Percentiles rank a stretch among this genome's conserved stretches.
These are phyloP conservation scores for Cybosia mesomella DNA, from an alignment of 2,888 invertebrate genomes.

Conservation along the genomic window DNA sequence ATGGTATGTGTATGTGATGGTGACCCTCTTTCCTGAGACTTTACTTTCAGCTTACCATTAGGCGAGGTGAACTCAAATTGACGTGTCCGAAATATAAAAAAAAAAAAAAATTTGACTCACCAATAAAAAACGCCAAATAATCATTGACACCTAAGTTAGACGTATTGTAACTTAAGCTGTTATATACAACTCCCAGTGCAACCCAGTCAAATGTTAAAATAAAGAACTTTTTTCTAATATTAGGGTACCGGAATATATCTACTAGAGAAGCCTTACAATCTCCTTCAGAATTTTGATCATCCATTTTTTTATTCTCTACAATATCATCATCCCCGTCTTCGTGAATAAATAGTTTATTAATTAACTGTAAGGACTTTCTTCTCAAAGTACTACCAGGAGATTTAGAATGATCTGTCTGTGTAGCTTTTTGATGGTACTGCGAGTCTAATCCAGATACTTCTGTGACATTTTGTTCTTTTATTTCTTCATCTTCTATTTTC, in stretches of 20 bases:
- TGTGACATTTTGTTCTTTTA: slow-evolving; percentile 43
- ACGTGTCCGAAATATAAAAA: not conserved
- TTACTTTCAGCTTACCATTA: no score
- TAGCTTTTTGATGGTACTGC: slow-evolving; percentile 64
- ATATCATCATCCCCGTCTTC: slow-evolving; percentile 67
- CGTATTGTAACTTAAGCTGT: slow-evolving; percentile 89
- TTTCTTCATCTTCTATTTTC: slow-evolving; percentile 55
- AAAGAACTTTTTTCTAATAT: slow-evolving; percentile 89
- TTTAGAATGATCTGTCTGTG: slow-evolving; percentile 67
- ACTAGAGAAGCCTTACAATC: slow-evolving; percentile 87
- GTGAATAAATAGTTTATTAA: slow-evolving; percentile 71
- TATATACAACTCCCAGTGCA: slow-evolving; percentile 90
- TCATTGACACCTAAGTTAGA: slow-evolving; percentile 90
- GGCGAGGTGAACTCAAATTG: no score
- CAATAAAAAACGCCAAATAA: slow-evolving; percentile 89
- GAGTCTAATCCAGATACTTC: slow-evolving; percentile 60
- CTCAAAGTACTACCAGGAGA: slow-evolving; percentile 68
- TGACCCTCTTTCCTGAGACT: no score
- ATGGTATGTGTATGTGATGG: no score
- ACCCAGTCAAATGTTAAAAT: slow-evolving; percentile 90
- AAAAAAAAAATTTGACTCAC: slow-evolving; percentile 65
- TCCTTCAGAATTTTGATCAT: slow-evolving; percentile 79
- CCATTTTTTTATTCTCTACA: slow-evolving; percentile 74
- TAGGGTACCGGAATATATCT: slow-evolving; percentile 89
- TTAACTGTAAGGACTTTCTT: slow-evolving; percentile 74